These are phyloP conservation scores for Agonum fuliginosum DNA, from an alignment of 2,888 invertebrate species.

Conservation along the genomic window DNA sequence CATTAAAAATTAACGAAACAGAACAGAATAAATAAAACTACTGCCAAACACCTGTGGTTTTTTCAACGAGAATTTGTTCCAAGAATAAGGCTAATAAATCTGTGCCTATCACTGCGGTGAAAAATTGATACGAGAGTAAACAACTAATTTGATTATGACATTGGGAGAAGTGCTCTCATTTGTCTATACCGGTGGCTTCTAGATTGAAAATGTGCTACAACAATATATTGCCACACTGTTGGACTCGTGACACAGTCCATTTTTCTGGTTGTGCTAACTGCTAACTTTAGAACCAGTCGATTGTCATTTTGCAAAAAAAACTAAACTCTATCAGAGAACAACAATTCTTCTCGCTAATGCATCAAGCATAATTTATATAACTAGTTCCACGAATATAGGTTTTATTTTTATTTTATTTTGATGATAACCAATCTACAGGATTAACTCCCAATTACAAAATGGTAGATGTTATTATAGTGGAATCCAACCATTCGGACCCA, in stretches of 20 bases:
- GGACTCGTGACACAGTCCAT: background rate
- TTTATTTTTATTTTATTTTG: no score
- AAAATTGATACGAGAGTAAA: constrained; percentile 6
- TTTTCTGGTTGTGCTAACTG: no score
- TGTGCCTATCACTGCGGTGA: background rate
- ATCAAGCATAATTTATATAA: no score
- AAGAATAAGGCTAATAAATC: constrained; percentile 15
- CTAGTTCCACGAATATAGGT: no score
- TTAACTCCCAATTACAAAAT: no score
- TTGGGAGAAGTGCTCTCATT: background rate
- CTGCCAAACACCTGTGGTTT: constrained; percentile 17
- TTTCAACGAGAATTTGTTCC: constrained; percentile 24
- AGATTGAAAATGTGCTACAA: background rate
- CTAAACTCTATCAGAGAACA: no score
- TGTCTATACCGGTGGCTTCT: background rate
- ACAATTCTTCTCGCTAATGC: no score
- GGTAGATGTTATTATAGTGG: no score
- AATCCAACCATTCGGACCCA: no score
- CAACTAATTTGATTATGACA: constrained; percentile 28
- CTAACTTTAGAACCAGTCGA: no score
- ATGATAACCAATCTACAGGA: no score
- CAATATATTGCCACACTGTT: background rate
- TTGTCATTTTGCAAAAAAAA: no score
- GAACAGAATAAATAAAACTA: constrained; percentile 52
- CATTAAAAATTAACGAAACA: constrained; percentile 55